These are phyloP conservation scores for Aleiodes alternator DNA, from an alignment of 2,888 invertebrate species.

Conservation along the genomic window DNA sequence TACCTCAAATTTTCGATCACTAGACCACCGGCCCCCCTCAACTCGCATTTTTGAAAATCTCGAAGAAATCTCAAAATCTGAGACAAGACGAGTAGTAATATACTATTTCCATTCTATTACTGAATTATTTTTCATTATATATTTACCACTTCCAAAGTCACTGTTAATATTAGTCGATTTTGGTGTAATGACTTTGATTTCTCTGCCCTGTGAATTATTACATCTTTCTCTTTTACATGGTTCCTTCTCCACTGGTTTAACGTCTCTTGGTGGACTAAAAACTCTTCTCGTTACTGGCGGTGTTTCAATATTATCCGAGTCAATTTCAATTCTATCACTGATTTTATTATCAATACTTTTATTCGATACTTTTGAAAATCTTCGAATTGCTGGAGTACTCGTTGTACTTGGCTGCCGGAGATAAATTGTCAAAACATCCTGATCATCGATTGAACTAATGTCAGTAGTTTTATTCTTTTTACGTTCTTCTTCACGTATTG, in stretches of 20 bases:
- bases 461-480: conserved; percentile 70
- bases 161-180: conserved; percentile 57
- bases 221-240: conserved; percentile 70
- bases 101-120: too few species aligned
- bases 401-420: conserved; percentile 62
- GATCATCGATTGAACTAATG: conserved; percentile 54
- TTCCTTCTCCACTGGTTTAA: conserved; percentile 75
- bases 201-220: conserved; percentile 66
- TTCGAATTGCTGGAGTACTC: conserved; percentile 58
- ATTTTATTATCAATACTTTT: conserved; percentile 64
- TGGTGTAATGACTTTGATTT: conserved; percentile 56
- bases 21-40: too few species aligned
- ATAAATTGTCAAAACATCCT: conserved; percentile 71
- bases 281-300: conserved; percentile 87
- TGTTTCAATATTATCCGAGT: conserved; percentile 93
- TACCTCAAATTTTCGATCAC: too few species aligned
- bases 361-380: conserved; percentile 59
- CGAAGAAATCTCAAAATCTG: not conserved
- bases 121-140: not conserved
- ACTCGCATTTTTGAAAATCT: too few species aligned
- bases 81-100: too few species aligned
- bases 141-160: conserved; percentile 69
- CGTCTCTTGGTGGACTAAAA: conserved; percentile 81
- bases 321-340: conserved; percentile 87
- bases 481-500: conserved; percentile 72